phyloP scores from a whole-genome alignment of 2,797 vertebrate genomes.

The Hydrocynus forskahlii region DNA sequence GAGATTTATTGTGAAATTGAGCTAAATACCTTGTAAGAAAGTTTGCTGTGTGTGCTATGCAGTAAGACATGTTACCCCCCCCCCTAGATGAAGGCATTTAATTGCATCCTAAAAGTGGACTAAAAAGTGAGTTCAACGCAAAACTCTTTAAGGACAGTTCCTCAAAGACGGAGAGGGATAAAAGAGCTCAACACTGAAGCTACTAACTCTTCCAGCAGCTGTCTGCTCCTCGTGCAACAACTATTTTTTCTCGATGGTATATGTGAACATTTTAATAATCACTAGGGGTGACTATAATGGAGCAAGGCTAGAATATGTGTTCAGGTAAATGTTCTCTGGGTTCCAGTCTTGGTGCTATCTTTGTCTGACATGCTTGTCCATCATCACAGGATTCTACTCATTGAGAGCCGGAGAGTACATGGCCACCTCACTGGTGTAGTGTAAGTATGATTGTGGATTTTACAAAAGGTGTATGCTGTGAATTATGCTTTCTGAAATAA shows the following conservation, averaged over 20 bases:
- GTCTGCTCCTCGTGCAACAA: not conserved
- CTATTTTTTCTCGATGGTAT: not conserved
- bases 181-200: too few relatives aligned
- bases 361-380: not conserved
- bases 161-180: too few relatives aligned
- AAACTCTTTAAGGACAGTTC: too few relatives aligned
- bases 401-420: constrained; percentile 56
- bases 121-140: too few relatives aligned
- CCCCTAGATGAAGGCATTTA: too few relatives aligned
- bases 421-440: constrained; percentile 52
- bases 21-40: too few relatives aligned
- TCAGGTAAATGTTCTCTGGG: not conserved
- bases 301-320: not conserved
- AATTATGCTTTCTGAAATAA: not conserved
- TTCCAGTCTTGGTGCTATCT: not conserved
- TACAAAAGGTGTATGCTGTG: not conserved
- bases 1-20: too few relatives aligned
- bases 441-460: constrained; percentile 42
- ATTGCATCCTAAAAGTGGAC: too few relatives aligned
- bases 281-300: not conserved
- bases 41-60: too few relatives aligned
- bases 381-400: constrained; percentile 49
- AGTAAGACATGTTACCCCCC: too few relatives aligned
- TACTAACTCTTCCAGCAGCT: too few relatives aligned
- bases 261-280: not conserved